Evolutionary conservation across 2,888 invertebrate genomes (phyloP), one percentile per base, ranked within the genome.

Genomic region (Amorpha juglandis): DNA sequence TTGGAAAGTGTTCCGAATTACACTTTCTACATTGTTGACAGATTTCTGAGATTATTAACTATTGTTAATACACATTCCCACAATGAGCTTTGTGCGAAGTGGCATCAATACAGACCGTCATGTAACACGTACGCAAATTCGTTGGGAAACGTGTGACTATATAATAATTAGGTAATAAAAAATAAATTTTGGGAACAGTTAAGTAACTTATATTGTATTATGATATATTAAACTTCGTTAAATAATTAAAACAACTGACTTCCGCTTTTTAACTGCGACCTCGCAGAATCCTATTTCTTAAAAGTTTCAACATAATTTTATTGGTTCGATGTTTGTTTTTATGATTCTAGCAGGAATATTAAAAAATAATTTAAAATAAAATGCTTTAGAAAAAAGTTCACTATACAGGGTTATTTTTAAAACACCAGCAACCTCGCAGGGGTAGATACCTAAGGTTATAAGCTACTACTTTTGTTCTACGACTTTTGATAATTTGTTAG

Each of bases 1-100:
- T 33, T 53, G 38, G 35, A 58, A 58, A 58, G 42, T n/a, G 4
- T 42, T 42, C 42, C 58, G 12, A 42, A 19, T 19, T 42, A 12
- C 12, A 19, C 58, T 58, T 58, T 58, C 58, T 42, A 53, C 53
- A 42, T 42, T 58, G 58, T 58, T 38, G 38, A 58, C 58, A 19
- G 19, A 58, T 58, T 73, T 77, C 73, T 71, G 68, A 68, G 72
- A 74, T 71, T 67, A 70, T 71, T 68, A 67, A 70, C 70, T 69
- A 76, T 75, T 75, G 74, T 74, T 76, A 71, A 69, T 75, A 70
- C 53, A 64, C 65, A 70, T 79, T 81, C 78, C 73, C 80, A 83
- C 78, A 76, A 72, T 72, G 70, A 68, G 16, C 11, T 9, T 35
- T 38, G 11, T 19, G 3, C 16, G 11, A 38, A 38, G 16, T 67